Conservation (phyloP, 2,888 invertebrate species). For the Chydorus sphaericus region DNA sequence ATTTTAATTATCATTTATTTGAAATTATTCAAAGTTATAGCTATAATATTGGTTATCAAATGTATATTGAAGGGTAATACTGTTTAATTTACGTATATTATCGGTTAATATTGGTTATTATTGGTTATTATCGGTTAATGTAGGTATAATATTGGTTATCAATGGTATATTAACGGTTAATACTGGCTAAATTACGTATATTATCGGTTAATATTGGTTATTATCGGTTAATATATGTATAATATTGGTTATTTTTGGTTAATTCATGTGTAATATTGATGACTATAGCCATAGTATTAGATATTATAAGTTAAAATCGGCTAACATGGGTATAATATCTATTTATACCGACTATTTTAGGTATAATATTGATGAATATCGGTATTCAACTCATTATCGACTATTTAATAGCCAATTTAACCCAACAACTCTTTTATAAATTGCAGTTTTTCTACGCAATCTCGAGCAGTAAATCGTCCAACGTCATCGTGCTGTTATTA, state of each 20-base stretch:
- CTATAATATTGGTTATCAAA: too few species aligned
- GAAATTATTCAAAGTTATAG: too few species aligned
- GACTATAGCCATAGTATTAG: too few species aligned
- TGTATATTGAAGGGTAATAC: conserved; percentile 6
- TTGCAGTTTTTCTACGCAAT: conserved; percentile 97
- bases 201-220: background rate
- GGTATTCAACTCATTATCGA: conserved; percentile 6
- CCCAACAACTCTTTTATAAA: too few species aligned
- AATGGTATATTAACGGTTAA: conserved; percentile 4
- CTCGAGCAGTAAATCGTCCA: conserved; percentile 95
- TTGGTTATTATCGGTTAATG: too few species aligned
- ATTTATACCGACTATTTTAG: too few species aligned
- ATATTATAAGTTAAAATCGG: background rate
- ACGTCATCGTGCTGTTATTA: conserved; percentile 86
- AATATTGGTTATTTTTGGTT: too few species aligned
- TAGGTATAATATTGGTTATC: too few species aligned
- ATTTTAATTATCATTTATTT: conserved; percentile 1
- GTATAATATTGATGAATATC: too few species aligned
- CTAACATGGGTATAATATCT: too few species aligned
- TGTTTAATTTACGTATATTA: background rate
- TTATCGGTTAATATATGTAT: conserved; percentile 11
- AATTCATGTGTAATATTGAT: too few species aligned
- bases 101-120: background rate
- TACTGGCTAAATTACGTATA: background rate
- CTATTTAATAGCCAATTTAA: conserved; percentile 20